phyloP scores from a whole-genome alignment of 2,797 vertebrate genomes.

The Melopsittacus undulatus region DNA sequence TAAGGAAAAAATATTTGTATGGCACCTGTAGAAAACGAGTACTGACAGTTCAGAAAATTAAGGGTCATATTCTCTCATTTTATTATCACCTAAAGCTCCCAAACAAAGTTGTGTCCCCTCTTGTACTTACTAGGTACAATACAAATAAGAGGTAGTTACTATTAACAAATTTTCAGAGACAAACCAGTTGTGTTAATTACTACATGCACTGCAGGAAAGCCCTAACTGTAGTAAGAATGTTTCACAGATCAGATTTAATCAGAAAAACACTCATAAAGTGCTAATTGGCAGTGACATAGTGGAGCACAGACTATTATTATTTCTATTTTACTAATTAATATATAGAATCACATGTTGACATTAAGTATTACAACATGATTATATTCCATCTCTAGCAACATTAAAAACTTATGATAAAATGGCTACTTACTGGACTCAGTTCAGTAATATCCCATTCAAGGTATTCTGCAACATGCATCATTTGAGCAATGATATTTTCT shows the following conservation, averaged over 20 bases:
- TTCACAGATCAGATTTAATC: background rate
- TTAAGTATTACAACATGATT: background rate
- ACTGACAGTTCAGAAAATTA: background rate
- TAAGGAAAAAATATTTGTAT: background rate
- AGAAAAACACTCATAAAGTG: background rate
- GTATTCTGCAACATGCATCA: constrained; percentile 97
- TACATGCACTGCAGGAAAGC: background rate
- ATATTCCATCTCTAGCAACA: background rate
- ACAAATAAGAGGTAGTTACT: background rate
- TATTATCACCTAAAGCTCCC: background rate
- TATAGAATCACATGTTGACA: background rate
- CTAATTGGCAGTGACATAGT: background rate
- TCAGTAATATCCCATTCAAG: constrained; percentile 96
- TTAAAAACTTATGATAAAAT: background rate
- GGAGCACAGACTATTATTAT: background rate
- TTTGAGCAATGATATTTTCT: constrained; percentile 95
- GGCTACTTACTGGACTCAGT: constrained; percentile 87
- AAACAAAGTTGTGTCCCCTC: background rate
- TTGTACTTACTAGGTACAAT: background rate
- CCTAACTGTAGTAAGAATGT: background rate
- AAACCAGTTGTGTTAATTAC: background rate
- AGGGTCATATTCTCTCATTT: background rate
- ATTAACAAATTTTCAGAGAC: background rate
- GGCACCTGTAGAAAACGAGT: background rate
- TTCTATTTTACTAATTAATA: background rate